Evolutionary conservation across 64 coral and sea anemone species (phyloP), one percentile per base, ranked within the genome.

Genomic region (Montipora capricornis): DNA sequence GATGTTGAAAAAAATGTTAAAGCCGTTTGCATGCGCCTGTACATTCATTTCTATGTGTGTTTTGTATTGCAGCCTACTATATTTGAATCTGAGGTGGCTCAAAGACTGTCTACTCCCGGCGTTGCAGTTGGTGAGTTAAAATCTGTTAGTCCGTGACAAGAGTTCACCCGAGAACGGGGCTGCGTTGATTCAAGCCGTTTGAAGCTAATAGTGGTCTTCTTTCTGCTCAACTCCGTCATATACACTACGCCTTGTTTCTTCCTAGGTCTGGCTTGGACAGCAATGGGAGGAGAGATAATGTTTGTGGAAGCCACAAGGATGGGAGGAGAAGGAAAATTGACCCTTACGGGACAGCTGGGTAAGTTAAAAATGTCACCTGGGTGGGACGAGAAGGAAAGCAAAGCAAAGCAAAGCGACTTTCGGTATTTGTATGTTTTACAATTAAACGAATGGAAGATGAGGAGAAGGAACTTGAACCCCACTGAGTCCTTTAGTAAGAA

Each of bases 271-370:
- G 95, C 95, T n/a, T 97, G 95, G 95, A 97, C 95, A 37, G 83
- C 95, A 20, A 97, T 94, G 92, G 95, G 95, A n/a, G 95, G 95
- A 48, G 95, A 97, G 68, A 97, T 97, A 77, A 94, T 97, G 95
- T 97, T 97, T 70, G 92, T 97, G 15, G 95, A 97, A 61, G 95
- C 95, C 5, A 97, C 95, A 16, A 77, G 95, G n/a, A 97, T 97
- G 95, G 95, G 92, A 58, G 95, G 95, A 49, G 95, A 97, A 83
- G 95, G 95, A 44, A 93, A 97, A 71, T 73, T 94, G 3, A 97
- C 95, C 7, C 76, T 97, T 6, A 97, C 95, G 15, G 95, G 95
- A 61, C 95, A 97, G 81, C 76, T 97, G 2, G 95, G 95, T 94
- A 90, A 12, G 79, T 69, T 0, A 2, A 47, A 8, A 49, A 19